A percentile compares a stretch with the other conserved stretches of the same genome.
These are phyloP conservation scores for Teleiodes luculella DNA, from an alignment of 2,888 invertebrate genomes.

Conservation along the genomic window DNA sequence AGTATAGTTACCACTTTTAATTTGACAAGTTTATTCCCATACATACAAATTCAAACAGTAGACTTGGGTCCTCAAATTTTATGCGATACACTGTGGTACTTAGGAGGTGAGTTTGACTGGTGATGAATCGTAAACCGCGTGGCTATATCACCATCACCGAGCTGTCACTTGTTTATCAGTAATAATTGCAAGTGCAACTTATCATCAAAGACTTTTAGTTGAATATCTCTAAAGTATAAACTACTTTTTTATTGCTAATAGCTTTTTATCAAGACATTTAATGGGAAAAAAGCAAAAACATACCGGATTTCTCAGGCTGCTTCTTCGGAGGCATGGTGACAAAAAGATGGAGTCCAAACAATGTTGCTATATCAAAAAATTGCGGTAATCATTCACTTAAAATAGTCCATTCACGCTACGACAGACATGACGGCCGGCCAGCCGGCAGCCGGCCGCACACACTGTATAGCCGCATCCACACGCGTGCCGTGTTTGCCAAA, in stretches of 20 bases:
- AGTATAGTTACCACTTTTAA: neutral
- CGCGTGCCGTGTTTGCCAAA: no score
- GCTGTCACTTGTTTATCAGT: conserved; percentile 8
- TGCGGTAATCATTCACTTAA: no score
- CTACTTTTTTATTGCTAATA: neutral
- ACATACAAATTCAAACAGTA: no score
- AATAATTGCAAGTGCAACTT: neutral
- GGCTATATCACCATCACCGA: neutral
- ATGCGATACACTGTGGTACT: no score
- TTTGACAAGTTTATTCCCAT: neutral
- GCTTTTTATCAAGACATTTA: neutral
- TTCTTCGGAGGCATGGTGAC: conserved; percentile 91
- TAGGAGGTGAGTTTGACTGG: neutral
- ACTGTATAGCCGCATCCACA: no score
- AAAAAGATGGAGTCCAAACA: conserved; percentile 65
- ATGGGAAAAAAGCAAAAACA: conserved; percentile 51
- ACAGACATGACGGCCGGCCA: no score
- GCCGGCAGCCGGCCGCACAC: no score
- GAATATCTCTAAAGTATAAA: no score
- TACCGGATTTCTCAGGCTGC: conserved; percentile 92
- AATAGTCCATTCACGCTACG: no score
- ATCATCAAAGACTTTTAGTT: neutral
- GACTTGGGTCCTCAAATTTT: no score
- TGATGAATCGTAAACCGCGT: conserved; percentile 10
- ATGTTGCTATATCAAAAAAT: conserved; percentile 29